Evolutionary conservation across 2,888 invertebrate genomes (phyloP).

Genomic region (Orthosia gothica): DNA sequence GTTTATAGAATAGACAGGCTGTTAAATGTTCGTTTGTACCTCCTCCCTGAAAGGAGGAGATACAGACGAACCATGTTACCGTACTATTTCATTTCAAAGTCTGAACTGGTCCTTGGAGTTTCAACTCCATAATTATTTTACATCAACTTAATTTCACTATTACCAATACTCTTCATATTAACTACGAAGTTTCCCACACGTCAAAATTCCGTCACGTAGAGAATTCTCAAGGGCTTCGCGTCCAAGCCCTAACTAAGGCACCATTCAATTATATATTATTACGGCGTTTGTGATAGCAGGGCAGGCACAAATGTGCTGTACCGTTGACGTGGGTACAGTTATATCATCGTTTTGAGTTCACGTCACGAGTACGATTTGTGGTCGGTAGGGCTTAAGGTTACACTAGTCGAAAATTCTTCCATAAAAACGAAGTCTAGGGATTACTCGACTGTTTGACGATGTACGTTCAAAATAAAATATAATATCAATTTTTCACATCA

Average conservation of each 20-base stretch:
- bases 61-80: too few relatives aligned
- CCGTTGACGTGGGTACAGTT: slow-evolving; percentile 72
- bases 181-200: slow-evolving; percentile 5
- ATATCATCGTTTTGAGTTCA: slow-evolving; percentile 52
- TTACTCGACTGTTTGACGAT: too few relatives aligned
- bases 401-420: too few relatives aligned
- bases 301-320: slow-evolving; percentile 68
- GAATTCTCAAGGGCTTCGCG: slow-evolving; percentile 64
- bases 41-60: too few relatives aligned
- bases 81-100: background rate
- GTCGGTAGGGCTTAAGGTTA: slow-evolving; percentile 34
- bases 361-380: slow-evolving; percentile 50
- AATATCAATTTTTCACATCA: too few relatives aligned
- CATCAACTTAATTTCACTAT: background rate
- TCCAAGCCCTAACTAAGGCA: slow-evolving; percentile 52
- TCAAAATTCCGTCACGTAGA: slow-evolving; percentile 60
- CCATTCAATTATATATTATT: slow-evolving; percentile 68
- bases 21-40: too few relatives aligned
- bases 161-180: background rate
- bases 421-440: too few relatives aligned
- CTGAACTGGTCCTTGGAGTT: background rate
- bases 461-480: too few relatives aligned
- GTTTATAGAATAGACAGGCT: too few relatives aligned
- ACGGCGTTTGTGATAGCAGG: slow-evolving; percentile 57
- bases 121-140: slow-evolving; percentile 2